These are phyloP conservation scores for Malacoctenus gilli DNA, from an alignment of 2,797 vertebrate genomes.

Conservation along the genomic window DNA sequence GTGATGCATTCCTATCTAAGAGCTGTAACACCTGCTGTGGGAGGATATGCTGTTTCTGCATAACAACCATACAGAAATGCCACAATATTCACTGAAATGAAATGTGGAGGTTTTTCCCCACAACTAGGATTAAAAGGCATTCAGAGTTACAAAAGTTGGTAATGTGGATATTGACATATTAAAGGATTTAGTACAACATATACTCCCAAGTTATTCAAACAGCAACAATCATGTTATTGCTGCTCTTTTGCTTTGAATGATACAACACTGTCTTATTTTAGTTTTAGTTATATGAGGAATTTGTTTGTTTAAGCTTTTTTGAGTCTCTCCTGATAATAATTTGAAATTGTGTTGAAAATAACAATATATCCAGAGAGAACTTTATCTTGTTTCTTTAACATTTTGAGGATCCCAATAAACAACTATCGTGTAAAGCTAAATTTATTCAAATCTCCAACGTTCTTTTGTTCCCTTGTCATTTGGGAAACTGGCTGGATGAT, in stretches of 20 bases:
- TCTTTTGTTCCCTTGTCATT: too few relatives aligned
- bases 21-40: slow-evolving; percentile 8
- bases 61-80: not conserved
- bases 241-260: too few relatives aligned
- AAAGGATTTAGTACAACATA: not conserved
- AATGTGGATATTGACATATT: not conserved
- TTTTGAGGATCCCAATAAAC: too few relatives aligned
- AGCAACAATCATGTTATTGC: not conserved
- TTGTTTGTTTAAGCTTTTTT: too few relatives aligned
- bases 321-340: too few relatives aligned
- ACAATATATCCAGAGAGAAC: too few relatives aligned
- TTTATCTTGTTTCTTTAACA: too few relatives aligned
- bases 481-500: too few relatives aligned
- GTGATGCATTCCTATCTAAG: slow-evolving; percentile 9
- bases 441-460: too few relatives aligned
- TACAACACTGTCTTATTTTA: not conserved
- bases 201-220: not conserved
- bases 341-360: too few relatives aligned
- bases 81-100: not conserved
- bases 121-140: not conserved
- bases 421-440: too few relatives aligned
- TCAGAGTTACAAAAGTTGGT: not conserved
- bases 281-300: too few relatives aligned
- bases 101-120: not conserved
- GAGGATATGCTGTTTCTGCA: slow-evolving; percentile 5